Base-by-base conservation (phyloP, 2,888 invertebrate genomes). In the Parnassius glacialis region DNA sequence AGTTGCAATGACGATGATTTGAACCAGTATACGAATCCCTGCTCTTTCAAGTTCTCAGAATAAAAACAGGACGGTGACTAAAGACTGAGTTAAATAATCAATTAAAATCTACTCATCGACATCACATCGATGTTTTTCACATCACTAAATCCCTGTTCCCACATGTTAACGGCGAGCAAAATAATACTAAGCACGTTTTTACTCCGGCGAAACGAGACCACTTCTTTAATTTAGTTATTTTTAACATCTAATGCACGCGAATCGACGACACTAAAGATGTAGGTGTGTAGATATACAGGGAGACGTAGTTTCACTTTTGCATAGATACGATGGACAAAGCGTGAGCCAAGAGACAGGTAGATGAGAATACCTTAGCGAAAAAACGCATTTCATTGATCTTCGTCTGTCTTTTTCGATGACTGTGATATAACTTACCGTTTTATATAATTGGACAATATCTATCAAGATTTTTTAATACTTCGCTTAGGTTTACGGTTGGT, bases 161-260 rank as follows among this genome's bases (percentile, higher is more conserved):
- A 59, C 59, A 53, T 52, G 41, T 16, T 54, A 12, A 16, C 16
- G 41, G 16, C 54, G n/a, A 41, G 20, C 12, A 34, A 41, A 52
- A 43, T 54, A 54, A 53, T 59, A 48, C 43, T 43, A 54, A 54
- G 43, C 45, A 60, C 25, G 59, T 48, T 60, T 47, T 53, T 59
- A 44, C 45, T 43, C 43, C 9, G 43, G 20, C 43, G 43, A 42
- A 60, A 60, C 54, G 48, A 54, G 59, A 50, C 43, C 48, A 60
- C 43, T 60, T 54, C 48, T 54, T 50, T 42, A 54, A 25, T 60
- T 55, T 12, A 54, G 42, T 60, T 54, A 60, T 60, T 60, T 54
- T 60, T 60, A 54, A 60, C 41, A 43, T 59, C 53, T 43, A 50
- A 54, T 43, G 59, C 59, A 50, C 54, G 59, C 54, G 50, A 60